Conservation (phyloP, 2,113 vertebrate species). For the Fulica atra region DNA sequence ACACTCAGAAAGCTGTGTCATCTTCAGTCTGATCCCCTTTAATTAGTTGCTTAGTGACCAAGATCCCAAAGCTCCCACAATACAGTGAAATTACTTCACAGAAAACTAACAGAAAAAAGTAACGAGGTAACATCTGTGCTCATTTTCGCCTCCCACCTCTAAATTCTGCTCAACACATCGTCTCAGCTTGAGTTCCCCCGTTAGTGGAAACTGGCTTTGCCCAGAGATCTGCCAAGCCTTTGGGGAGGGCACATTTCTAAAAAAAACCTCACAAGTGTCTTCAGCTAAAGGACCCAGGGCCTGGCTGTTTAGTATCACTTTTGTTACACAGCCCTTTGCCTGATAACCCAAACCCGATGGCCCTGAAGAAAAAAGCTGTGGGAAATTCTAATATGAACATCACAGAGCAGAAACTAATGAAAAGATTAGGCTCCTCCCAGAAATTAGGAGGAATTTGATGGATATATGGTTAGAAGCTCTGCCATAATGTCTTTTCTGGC, state of each 20-base stretch:
- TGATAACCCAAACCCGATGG: rapidly evolving
- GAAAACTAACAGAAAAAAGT: neutral
- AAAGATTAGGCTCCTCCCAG: neutral
- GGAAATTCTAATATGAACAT: neutral
- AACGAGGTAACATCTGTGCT: rapidly evolving
- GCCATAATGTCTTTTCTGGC: no score
- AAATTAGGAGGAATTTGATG: neutral
- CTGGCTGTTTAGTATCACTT: neutral
- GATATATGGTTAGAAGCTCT: neutral
- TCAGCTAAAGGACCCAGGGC: neutral
- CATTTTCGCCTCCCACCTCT: neutral
- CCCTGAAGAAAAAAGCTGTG: neutral
- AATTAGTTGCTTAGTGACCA: neutral
- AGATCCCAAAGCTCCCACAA: neutral
- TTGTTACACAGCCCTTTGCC: neutral
- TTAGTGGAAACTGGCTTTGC: neutral
- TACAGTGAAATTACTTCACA: neutral
- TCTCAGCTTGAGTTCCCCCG: neutral
- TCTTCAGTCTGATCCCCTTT: neutral
- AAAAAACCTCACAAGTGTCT: neutral
- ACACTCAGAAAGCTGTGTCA: neutral
- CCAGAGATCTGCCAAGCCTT: neutral
- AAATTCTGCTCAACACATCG: neutral
- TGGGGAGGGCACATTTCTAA: neutral
- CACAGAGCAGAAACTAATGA: neutral